These are phyloP conservation scores for Luperina nickerlii DNA, from an alignment of 2,888 invertebrate genomes.

Conservation along the genomic window DNA sequence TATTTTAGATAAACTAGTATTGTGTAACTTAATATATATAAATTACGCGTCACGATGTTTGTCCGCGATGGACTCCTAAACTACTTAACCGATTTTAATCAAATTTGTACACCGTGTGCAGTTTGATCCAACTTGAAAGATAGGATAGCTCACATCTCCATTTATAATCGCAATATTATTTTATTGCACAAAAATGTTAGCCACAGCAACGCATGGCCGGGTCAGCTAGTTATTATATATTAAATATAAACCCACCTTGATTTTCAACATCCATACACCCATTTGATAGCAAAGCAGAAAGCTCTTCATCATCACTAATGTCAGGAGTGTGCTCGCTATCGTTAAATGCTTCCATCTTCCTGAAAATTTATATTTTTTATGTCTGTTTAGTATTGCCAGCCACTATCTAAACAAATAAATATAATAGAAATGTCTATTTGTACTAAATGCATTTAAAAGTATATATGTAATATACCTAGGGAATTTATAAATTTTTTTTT, in stretches of 20 bases:
- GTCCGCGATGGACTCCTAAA: no score
- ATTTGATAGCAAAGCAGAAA: slow-evolving; percentile 29
- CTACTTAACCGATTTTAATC: no score
- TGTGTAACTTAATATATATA: background rate
- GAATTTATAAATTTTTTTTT: no score
- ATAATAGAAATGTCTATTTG: background rate
- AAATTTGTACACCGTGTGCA: no score
- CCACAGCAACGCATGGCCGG: no score
- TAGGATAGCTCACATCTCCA: no score
- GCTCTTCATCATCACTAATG: slow-evolving; percentile 70
- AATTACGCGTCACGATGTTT: no score
- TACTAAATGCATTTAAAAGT: background rate
- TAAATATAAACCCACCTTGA: slow-evolving; percentile 35
- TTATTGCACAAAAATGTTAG: no score
- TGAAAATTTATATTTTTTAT: slow-evolving; percentile 64
- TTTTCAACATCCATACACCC: background rate
- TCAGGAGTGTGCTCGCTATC: slow-evolving; percentile 66
- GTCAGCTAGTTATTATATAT: background rate
- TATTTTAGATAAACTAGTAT: background rate
- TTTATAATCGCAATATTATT: no score
- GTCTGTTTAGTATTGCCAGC: background rate
- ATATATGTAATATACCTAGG: no score
- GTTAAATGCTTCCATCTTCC: slow-evolving; percentile 69
- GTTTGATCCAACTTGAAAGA: no score
- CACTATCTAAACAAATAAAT: background rate